Percentiles rank a stretch among this genome's conserved stretches.
These are phyloP conservation scores for Forbesichthys agassizii DNA, from an alignment of 2,113 vertebrate genomes.

Conservation along the genomic window DNA sequence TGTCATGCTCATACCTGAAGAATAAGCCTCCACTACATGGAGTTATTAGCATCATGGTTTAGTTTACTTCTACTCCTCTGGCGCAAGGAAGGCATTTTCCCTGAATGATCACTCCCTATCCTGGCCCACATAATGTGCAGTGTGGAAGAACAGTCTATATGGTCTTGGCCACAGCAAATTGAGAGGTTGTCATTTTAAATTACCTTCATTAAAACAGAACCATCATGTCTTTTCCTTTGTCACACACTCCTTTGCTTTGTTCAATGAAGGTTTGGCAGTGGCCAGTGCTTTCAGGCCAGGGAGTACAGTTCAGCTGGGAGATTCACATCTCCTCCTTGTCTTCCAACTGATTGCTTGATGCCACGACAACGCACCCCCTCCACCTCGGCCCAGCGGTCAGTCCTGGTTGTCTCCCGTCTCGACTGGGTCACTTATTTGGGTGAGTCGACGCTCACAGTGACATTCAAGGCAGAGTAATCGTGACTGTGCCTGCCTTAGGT, in stretches of 20 bases:
- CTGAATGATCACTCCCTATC: not conserved
- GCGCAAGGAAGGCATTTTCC: conserved; percentile 13
- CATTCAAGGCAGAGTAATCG: conserved; percentile 75
- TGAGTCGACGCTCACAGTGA: conserved; percentile 45
- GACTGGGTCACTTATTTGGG: conserved; percentile 50
- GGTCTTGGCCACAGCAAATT: conserved; percentile 46
- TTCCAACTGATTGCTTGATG: conserved; percentile 26
- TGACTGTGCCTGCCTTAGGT: conserved; percentile 96
- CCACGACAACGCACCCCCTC: conserved; percentile 43
- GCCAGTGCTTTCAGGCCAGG: conserved; percentile 29
- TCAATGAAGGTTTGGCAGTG: conserved; percentile 34
- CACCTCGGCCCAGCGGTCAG: conserved; percentile 56
- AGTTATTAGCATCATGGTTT: not conserved
- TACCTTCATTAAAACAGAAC: not conserved
- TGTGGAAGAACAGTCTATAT: conserved; percentile 8
- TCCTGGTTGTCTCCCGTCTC: conserved; percentile 48
- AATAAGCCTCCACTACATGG: not conserved
- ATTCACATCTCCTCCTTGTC: conserved; percentile 26
- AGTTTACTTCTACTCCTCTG: conserved; percentile 17
- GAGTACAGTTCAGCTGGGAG: conserved; percentile 30
- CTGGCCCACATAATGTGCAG: not conserved
- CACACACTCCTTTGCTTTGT: conserved; percentile 42
- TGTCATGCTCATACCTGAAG: conserved; percentile 18
- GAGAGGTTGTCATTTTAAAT: conserved; percentile 23
- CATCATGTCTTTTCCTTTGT: not conserved